Conservation (phyloP, 2,888 invertebrate genomes). For the Mimachlamys varia region DNA sequence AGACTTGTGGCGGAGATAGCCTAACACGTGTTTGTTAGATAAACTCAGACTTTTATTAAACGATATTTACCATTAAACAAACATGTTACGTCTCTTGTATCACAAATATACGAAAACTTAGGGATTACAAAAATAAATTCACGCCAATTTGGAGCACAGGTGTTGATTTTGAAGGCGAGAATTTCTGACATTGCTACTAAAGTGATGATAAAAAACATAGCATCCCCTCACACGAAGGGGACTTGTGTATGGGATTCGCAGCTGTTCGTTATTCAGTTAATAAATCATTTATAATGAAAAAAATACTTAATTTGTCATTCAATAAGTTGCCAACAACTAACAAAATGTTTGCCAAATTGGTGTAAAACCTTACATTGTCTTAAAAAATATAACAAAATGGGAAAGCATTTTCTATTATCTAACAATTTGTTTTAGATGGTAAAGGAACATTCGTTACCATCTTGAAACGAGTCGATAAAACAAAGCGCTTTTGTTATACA, state of each 20-base stretch:
- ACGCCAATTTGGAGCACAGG: slow-evolving; percentile 20
- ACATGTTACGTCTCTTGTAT: neutral
- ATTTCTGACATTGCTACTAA: neutral
- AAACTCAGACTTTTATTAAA: slow-evolving; percentile 20
- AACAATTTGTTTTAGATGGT: neutral
- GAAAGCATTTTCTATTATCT: too few relatives aligned
- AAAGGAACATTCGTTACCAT: neutral
- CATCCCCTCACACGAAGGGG: neutral
- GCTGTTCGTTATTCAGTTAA: neutral
- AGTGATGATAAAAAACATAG: neutral
- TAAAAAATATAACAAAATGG: too few relatives aligned
- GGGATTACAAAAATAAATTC: neutral
- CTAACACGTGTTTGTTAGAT: slow-evolving; percentile 13
- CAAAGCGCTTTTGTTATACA: neutral
- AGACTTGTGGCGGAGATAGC: neutral
- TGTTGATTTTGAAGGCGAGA: neutral
- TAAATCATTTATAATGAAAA: neutral
- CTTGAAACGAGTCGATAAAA: neutral
- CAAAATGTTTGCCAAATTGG: neutral
- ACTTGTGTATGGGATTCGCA: neutral
- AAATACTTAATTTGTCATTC: neutral
- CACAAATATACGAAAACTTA: neutral
- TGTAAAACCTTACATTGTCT: too few relatives aligned
- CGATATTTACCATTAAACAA: slow-evolving; percentile 28
- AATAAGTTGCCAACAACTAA: neutral